Base-by-base conservation (phyloP, 2,113 vertebrate genomes). In the Tragelaphus strepsiceros region DNA sequence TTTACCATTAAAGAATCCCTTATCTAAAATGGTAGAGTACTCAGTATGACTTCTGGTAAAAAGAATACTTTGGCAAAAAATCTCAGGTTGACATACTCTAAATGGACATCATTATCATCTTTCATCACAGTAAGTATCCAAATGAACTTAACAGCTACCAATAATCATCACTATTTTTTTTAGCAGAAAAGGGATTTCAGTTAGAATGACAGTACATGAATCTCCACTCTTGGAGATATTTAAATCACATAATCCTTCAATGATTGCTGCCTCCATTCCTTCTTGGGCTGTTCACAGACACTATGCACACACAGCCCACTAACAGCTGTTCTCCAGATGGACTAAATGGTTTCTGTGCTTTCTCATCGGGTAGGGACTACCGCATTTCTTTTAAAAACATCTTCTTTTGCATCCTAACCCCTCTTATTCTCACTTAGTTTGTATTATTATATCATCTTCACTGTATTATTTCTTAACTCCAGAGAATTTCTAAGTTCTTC, bases 21-120 rank as follows among this genome's bases (percentile, higher is more conserved):
- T 94, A 90, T 83, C 93, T 90, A 35, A 91, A 94, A 95, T 58
- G 10, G 24, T 96, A 87, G 90, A 53, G 14, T 82, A 92, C 1
- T 49, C 17, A 88, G 26, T 49, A 82, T 43, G 32, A 95, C 32
- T 71, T 94, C 11, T 26, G 24, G 11, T 64, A 67, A 49, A 82
- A 81, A 77, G 49, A 39, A 39, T 77, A 64, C 21, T 43, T 93
- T 35, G 88, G 49, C 74, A 94, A 97, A 71, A n/a, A 91, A 78
- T 3, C 21, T 56, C 15, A 71, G 4, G 30, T 22, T 92, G 54
- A 53, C 17, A 64, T 85, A 91, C 58, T 94, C 61, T 92, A 81
- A 97, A 91, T 87, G 15, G 7, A 74, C 2, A 81, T 84, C 3
- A 80, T 90, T 95, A 87, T 92, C 43, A 77, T 81, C 30, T 67